Percentiles rank a stretch among this genome's conserved stretches.
These are phyloP conservation scores for Euzetes globulus DNA, from an alignment of 2,888 invertebrate species.

Conservation along the genomic window DNA sequence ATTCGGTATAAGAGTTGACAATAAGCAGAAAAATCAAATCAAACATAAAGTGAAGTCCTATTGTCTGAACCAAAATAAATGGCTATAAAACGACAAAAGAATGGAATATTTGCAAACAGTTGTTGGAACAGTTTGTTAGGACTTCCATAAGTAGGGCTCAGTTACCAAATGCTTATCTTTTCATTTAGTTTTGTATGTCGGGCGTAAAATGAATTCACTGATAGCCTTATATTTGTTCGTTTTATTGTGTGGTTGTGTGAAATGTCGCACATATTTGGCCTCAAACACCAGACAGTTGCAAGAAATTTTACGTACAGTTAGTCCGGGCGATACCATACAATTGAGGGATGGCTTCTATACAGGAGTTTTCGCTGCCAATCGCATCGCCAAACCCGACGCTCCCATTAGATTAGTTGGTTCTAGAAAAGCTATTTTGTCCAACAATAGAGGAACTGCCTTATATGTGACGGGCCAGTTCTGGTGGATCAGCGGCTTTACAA, in stretches of 20 bases:
- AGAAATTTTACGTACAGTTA: neutral
- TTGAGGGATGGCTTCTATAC: conserved; percentile 8
- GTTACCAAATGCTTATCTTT: neutral
- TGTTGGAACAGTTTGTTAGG: neutral
- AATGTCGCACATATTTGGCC: conserved; percentile 6
- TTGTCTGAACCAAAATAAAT: neutral
- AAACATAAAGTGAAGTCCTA: neutral
- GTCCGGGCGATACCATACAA: conserved; percentile 12
- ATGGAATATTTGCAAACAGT: neutral
- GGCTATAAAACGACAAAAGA: neutral
- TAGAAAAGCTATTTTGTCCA: neutral
- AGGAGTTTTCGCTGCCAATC: neutral
- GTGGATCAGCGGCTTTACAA: neutral
- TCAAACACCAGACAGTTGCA: neutral
- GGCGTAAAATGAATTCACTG: neutral
- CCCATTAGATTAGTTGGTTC: conserved; percentile 7
- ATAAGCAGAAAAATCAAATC: neutral
- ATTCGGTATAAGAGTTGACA: neutral
- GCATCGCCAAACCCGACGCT: neutral
- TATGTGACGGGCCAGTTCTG: neutral
- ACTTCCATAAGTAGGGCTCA: neutral
- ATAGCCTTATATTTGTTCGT: neutral
- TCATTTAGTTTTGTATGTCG: neutral
- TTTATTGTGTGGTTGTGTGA: neutral
- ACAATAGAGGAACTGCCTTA: neutral